Base-by-base conservation (phyloP, 35 echinoderm and acorn worm genomes). In the Nesometra sesokonis region DNA sequence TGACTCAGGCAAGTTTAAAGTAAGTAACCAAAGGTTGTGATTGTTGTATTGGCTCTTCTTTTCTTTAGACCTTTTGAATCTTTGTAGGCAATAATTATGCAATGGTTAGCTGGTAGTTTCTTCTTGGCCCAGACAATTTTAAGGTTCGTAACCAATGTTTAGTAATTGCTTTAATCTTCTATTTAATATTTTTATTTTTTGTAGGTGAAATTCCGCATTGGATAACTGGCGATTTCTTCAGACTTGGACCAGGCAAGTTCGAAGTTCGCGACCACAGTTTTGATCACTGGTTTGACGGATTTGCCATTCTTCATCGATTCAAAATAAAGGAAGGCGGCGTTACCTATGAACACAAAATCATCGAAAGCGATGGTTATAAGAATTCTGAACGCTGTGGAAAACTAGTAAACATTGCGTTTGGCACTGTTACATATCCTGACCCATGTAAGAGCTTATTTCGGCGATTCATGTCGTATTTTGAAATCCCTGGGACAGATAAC, bases 191-290 rank as follows among this genome's bases (percentile, higher is more conserved):
- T 43, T 43, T 7, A 43, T 7, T 36, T 47, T 46, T 35, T 82
- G 1, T 29, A 95, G 93, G 93, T 30, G 84, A 39, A 17, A 80
- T 95, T 31, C 93, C 93, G 15, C 38, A 84, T 0, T 95, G 93
- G 93, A 13, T 95, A 36, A 52, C 77, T 46, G 93, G 93, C 23
- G 81, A 77, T 76, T 82, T 95, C 1, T 83, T 97, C 21, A 87
- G 94, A 33, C 93, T 93, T 57, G 94, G 94, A n/a, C 94, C 94
- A 2, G 94, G 94, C 0, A 85, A 87, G 35, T 97, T 90, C 38
- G 90, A 97, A 52, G 88, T 84, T 33, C 91, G 94, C 0, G 38
- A 87, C 7, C 57, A 93, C 5, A 52, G 34, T 17, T 43, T 87
- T 77, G 77, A 90, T 30, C 90, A 92, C 79, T 57, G 89, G 13